phyloP scores from a whole-genome alignment of 2,888 invertebrate species.

The Glaucopsyche alexis region DNA sequence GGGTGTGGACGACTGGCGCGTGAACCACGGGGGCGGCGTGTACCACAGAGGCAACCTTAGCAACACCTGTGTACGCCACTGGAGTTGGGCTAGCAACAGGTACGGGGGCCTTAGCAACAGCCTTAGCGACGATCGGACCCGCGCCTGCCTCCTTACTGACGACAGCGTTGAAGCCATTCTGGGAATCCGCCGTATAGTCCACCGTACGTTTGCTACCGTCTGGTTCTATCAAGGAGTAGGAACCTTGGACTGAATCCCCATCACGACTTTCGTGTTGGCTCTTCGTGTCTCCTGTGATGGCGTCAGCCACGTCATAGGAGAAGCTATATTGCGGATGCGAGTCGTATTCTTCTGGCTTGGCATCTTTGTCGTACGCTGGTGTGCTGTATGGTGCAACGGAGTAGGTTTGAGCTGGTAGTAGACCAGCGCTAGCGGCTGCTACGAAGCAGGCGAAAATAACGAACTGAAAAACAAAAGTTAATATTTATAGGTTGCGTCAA shows the following conservation, averaged over 20 bases:
- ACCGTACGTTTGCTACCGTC: conserved; percentile 62
- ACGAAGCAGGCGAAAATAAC: conserved; percentile 54
- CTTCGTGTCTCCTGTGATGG: conserved; percentile 64
- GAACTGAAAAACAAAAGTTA: conserved; percentile 45
- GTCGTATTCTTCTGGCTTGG: conserved; percentile 77
- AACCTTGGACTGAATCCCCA: conserved; percentile 63
- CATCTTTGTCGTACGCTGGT: conserved; percentile 49
- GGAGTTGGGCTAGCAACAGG: background rate
- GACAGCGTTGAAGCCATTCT: conserved; percentile 64
- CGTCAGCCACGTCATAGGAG: conserved; percentile 84
- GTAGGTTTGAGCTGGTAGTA: conserved; percentile 47
- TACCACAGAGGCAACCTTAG: conserved; percentile 8
- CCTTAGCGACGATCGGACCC: conserved; percentile 42
- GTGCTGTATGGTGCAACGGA: conserved; percentile 43
- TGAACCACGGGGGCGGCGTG: conserved; percentile 11
- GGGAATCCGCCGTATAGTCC: conserved; percentile 60
- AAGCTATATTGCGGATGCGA: conserved; percentile 83
- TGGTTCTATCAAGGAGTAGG: conserved; percentile 59
- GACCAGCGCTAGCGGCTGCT: conserved; percentile 53
- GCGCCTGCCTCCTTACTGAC: conserved; percentile 54
- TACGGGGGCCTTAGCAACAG: conserved; percentile 24
- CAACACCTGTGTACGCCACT: background rate
- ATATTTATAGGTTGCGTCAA: no score
- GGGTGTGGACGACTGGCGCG: conserved; percentile 1
- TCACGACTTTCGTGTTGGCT: conserved; percentile 57